Conservation (phyloP, 2,888 invertebrate species). For the Scrobipalpa atriplicella region DNA sequence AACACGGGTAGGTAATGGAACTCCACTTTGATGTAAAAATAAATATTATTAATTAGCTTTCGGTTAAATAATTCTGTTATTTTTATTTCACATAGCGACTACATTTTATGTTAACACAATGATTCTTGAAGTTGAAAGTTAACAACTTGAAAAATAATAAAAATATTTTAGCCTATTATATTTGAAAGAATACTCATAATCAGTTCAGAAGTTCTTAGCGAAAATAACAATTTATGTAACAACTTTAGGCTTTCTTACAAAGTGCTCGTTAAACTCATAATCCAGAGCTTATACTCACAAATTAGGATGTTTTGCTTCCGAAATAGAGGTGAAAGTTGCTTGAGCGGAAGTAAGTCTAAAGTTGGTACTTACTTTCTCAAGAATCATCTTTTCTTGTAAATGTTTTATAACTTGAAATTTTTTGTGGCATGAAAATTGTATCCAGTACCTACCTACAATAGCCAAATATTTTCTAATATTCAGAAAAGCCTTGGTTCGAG, state of each 20-base stretch:
- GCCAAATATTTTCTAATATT: too few species aligned
- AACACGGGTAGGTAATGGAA: too few species aligned
- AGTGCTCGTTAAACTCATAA: slow-evolving; percentile 22
- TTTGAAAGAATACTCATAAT: slow-evolving; percentile 20
- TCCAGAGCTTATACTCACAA: slow-evolving; percentile 14
- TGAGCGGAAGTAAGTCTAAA: background rate
- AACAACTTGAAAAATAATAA: background rate
- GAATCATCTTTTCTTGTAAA: background rate
- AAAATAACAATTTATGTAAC: slow-evolving; percentile 23
- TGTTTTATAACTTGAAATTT: background rate
- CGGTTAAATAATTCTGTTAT: too few species aligned
- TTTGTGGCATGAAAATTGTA: background rate
- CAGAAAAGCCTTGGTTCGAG: too few species aligned
- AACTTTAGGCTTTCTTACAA: slow-evolving; percentile 18
- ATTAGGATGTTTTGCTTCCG: slow-evolving; percentile 21
- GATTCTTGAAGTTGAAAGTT: too few species aligned
- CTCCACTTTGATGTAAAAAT: too few species aligned
- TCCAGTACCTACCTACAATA: background rate
- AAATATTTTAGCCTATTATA: background rate
- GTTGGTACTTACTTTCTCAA: background rate
- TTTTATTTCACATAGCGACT: too few species aligned
- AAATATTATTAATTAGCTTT: too few species aligned
- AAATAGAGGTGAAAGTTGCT: slow-evolving; percentile 10
- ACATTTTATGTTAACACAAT: too few species aligned
- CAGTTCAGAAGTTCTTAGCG: slow-evolving; percentile 19